Evolutionary conservation across 2,888 invertebrate species (phyloP).

Genomic region (Alloscopus bannaensis): DNA sequence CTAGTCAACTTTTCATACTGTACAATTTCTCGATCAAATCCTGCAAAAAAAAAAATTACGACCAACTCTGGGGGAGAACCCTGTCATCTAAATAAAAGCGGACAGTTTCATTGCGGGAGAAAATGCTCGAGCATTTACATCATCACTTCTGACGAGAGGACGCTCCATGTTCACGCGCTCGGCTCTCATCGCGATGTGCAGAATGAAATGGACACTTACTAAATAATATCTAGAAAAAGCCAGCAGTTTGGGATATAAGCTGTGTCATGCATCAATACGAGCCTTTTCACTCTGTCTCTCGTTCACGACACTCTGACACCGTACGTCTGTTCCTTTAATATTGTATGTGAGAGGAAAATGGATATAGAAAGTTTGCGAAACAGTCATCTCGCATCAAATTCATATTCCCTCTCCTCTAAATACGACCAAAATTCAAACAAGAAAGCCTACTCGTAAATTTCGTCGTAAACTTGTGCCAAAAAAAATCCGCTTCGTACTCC

Average conservation of each 20-base stretch:
- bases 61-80: conserved; percentile 6
- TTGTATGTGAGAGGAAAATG: too few relatives aligned
- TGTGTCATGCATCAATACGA: conserved; percentile 1
- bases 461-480: not conserved
- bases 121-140: not conserved
- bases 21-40: conserved; percentile 45
- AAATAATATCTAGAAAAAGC: not conserved
- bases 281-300: conserved; percentile 8
- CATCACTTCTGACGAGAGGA: too few relatives aligned
- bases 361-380: not conserved
- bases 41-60: conserved; percentile 35
- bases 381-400: too few relatives aligned
- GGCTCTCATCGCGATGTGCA: too few relatives aligned
- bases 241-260: not conserved
- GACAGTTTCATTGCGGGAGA: conserved; percentile 43
- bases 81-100: conserved; percentile 51
- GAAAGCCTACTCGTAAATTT: not conserved
- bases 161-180: too few relatives aligned
- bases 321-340: too few relatives aligned
- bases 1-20: too few relatives aligned
- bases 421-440: too few relatives aligned
- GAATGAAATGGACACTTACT: not conserved
- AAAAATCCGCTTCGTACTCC: not conserved
- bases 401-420: too few relatives aligned
- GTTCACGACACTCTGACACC: not conserved